A percentile compares a stretch with the other conserved stretches of the same genome.
These are phyloP conservation scores for Nomada goodeniana DNA, from an alignment of 2,888 invertebrate genomes.

Conservation along the genomic window DNA sequence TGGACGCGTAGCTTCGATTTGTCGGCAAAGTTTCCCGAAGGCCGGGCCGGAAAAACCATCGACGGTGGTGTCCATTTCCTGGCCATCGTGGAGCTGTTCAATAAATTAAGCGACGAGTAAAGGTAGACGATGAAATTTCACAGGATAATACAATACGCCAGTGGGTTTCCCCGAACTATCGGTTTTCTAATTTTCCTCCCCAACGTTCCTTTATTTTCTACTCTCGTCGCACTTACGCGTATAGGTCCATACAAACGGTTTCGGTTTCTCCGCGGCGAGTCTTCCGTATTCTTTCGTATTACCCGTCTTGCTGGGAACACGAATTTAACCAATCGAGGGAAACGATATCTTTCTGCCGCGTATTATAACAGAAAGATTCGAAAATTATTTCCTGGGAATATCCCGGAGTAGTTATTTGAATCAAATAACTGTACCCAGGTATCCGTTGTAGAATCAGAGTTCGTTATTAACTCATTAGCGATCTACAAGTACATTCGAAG, in stretches of 20 bases:
- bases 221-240: neutral
- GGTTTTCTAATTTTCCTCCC: slow-evolving; percentile 48
- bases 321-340: slow-evolving; percentile 28
- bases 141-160: slow-evolving; percentile 55
- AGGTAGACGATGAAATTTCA: slow-evolving; percentile 49
- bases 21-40: slow-evolving; percentile 42
- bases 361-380: slow-evolving; percentile 3
- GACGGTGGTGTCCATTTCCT: slow-evolving; percentile 45
- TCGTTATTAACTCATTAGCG: neutral
- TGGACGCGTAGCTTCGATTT: slow-evolving; percentile 53
- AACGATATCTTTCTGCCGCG: neutral
- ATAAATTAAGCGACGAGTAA: slow-evolving; percentile 55
- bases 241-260: neutral
- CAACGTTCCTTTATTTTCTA: slow-evolving; percentile 14
- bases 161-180: slow-evolving; percentile 38
- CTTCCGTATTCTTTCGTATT: neutral
- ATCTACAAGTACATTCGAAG: neutral
- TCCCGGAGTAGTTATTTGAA: neutral
- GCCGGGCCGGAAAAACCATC: slow-evolving; percentile 28
- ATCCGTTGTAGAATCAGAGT: neutral
- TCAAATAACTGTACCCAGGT: neutral
- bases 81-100: slow-evolving; percentile 31
- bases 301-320: neutral
- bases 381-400: neutral
- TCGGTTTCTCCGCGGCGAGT: neutral